Base-by-base conservation (phyloP, 2,797 vertebrate genomes). In the Cottoperca gobio region DNA sequence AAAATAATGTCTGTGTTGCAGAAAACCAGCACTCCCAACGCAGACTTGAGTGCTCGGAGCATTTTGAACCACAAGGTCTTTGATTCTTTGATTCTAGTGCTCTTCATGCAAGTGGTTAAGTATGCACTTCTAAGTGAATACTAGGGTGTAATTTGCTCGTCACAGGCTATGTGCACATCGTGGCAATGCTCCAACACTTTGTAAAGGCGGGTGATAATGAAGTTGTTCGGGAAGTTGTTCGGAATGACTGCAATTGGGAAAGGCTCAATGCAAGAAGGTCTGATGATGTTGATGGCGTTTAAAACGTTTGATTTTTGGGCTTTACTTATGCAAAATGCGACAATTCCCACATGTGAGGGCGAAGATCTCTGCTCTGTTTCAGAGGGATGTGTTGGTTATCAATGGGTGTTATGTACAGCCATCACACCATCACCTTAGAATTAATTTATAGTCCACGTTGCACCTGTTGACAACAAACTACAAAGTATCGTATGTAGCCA, bases 21-120 rank as follows among this genome's bases (percentile, higher is more conserved):
- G 17, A 62, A 65, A 75, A 73, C 37, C 54, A 67, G 72, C 67
- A 26, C 53, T 13, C 26, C 79, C 58, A 60, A 79, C 59, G 62
- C 77, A 70, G 68, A 48, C 35, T 76, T 58, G 73, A 88, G 73
- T 73, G 77, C 79, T 78, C 45, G 17, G 69, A 86, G 80, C 70
- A 61, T 82, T 88, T 64, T 68, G 49, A 86, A 83, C 86, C 60
- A 54, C 70, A 35, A 78, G 67, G 71, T 78, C 75, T 88, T 85
- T 70, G 76, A 87, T 89, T 89, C 85, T 88, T 78, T 88, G 88
- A 92, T 90, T 92, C 88, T 87, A 92, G 89, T 85, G 86, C 90
- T 89, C 88, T 91, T 86, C 89, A 88, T 66, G 58, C 84, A 81
- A 92, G 90, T 92, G 90, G 89, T 86, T 89, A 92, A 92, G 86